These are phyloP conservation scores for Nephotettix cincticeps DNA, from an alignment of 1,140 invertebrate genomes.

Conservation along the genomic window DNA sequence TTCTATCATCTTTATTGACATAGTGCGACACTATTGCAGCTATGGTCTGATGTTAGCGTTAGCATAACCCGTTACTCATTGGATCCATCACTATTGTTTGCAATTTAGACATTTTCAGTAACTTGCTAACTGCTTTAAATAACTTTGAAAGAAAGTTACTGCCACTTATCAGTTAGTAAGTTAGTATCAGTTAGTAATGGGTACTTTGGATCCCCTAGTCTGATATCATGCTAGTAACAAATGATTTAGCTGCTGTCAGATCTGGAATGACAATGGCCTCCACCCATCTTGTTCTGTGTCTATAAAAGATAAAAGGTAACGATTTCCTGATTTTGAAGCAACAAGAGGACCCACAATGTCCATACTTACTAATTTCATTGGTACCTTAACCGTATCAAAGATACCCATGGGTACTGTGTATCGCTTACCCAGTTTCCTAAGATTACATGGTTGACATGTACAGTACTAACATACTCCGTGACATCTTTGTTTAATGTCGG, in stretches of 20 bases:
- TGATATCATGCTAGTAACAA: constrained; percentile 38
- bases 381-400: background rate
- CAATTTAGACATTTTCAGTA: constrained; percentile 23
- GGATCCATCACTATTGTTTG: constrained; percentile 18
- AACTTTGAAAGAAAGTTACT: constrained; percentile 33
- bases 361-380: background rate
- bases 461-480: background rate
- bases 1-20: background rate
- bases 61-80: background rate
- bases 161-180: constrained; percentile 39
- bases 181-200: too few species aligned
- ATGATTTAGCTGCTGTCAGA: constrained; percentile 35
- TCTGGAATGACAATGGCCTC: constrained; percentile 39
- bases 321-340: constrained; percentile 34
- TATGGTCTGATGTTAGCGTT: background rate
- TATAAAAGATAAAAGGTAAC: constrained; percentile 40
- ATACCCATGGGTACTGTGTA: background rate
- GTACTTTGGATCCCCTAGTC: constrained; percentile 35
- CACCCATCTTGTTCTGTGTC: constrained; percentile 42
- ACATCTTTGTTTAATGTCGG: background rate
- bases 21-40: background rate
- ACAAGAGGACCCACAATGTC: constrained; percentile 40
- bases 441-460: background rate
- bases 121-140: constrained; percentile 18
- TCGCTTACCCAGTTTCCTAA: background rate